A percentile compares a stretch with the other conserved stretches of the same genome.
phyloP scores from a whole-genome alignment of 2,113 vertebrate genomes.

The Anas platyrhynchos region DNA sequence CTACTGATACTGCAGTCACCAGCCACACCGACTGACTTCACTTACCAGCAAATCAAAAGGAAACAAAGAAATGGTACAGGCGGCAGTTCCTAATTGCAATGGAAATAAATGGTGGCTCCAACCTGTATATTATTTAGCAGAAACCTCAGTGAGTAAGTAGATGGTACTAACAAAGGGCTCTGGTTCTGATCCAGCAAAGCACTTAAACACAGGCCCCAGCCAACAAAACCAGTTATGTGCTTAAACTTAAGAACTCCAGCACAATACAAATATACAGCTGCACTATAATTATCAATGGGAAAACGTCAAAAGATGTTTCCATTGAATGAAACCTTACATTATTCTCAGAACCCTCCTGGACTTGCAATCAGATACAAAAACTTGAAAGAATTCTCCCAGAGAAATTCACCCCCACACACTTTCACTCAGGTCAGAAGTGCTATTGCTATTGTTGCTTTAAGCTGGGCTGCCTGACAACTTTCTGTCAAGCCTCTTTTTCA shows the following conservation, averaged over 20 bases:
- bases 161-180: not conserved
- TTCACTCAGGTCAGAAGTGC: not conserved
- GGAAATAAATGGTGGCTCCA: not conserved
- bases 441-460: not conserved
- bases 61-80: not conserved
- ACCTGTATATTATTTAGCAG: not conserved
- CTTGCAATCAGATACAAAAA: constrained; percentile 1
- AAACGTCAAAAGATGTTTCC: not conserved
- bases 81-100: not conserved
- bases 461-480: constrained; percentile 12
- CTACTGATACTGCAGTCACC: not conserved
- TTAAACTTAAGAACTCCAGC: not conserved
- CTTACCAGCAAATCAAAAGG: not conserved
- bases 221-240: not conserved
- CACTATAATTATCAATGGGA: not conserved
- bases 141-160: not conserved
- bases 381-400: not conserved
- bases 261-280: not conserved
- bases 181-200: constrained; percentile 24
- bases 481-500: not conserved
- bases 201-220: not conserved
- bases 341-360: not conserved
- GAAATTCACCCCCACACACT: accelerated
- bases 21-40: not conserved
- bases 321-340: not conserved